Evolutionary conservation across 2,113 vertebrate genomes (phyloP).

Genomic region (Heterochromis multidens): DNA sequence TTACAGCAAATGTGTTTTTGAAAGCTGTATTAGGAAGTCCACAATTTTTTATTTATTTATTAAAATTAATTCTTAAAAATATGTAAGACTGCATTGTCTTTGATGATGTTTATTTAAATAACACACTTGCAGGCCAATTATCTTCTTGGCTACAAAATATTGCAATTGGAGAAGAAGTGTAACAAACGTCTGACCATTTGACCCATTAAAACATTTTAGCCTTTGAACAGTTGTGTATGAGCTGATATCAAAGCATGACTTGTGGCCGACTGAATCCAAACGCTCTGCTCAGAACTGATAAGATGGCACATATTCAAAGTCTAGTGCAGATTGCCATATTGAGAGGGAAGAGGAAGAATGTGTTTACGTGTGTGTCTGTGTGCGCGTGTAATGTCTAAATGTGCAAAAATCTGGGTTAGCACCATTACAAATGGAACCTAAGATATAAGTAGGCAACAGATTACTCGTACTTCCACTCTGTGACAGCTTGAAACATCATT

Average conservation of each 20-base stretch:
- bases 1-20: background rate
- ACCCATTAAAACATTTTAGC: constrained; percentile 11
- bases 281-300: constrained; percentile 48
- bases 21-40: background rate
- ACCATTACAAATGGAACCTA: background rate
- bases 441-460: background rate
- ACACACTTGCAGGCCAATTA: background rate
- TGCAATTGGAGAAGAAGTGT: background rate
- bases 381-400: constrained; percentile 2
- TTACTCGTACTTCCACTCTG: background rate
- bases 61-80: background rate
- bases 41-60: background rate
- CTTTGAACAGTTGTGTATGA: constrained; percentile 31
- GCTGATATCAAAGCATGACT: constrained; percentile 43
- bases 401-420: constrained; percentile 22
- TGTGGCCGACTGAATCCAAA: constrained; percentile 29
- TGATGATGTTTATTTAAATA: background rate
- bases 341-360: constrained; percentile 10
- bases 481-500: background rate
- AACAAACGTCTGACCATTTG: constrained; percentile 8
- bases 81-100: background rate
- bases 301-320: constrained; percentile 45
- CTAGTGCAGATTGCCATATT: constrained; percentile 28
- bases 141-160: background rate
- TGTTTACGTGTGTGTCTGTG: constrained; percentile 5